Conservation (phyloP, 92 coral and sea anemone species). For the Pocillopora meandrina region DNA sequence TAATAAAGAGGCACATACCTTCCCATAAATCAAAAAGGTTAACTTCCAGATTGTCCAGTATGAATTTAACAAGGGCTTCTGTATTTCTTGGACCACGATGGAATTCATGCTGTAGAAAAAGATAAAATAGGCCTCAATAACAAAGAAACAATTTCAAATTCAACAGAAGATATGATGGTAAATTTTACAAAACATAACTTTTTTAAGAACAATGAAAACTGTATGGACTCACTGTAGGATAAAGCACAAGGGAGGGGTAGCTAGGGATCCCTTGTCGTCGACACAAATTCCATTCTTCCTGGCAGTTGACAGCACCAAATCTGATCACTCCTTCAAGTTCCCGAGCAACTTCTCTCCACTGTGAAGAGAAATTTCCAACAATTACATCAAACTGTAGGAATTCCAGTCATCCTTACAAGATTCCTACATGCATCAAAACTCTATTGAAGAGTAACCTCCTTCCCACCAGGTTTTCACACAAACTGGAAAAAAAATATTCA, state of each 20-base stretch:
- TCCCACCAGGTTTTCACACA: no score
- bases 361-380: not conserved
- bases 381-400: not conserved
- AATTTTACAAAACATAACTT: no score
- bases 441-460: no score
- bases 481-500: no score
- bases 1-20: constrained; percentile 51
- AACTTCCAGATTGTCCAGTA: constrained; percentile 80
- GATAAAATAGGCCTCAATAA: not conserved
- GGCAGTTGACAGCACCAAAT: constrained; percentile 99
- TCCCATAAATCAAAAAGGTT: constrained; percentile 77
- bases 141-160: not conserved
- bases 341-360: constrained; percentile 99
- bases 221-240: constrained; percentile 80
- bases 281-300: constrained; percentile 96
- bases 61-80: constrained; percentile 69
- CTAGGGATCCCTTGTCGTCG: constrained; percentile 85
- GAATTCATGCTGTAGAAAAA: constrained; percentile 76
- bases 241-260: constrained; percentile 88
- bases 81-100: constrained; percentile 73
- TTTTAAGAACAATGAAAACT: no score
- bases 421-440: not conserved
- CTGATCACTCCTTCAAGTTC: constrained; percentile 97
- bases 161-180: not conserved
- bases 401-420: not conserved